These are phyloP conservation scores for Hephaestus fuliginosus DNA, from an alignment of 2,797 vertebrate species.

Conservation along the genomic window DNA sequence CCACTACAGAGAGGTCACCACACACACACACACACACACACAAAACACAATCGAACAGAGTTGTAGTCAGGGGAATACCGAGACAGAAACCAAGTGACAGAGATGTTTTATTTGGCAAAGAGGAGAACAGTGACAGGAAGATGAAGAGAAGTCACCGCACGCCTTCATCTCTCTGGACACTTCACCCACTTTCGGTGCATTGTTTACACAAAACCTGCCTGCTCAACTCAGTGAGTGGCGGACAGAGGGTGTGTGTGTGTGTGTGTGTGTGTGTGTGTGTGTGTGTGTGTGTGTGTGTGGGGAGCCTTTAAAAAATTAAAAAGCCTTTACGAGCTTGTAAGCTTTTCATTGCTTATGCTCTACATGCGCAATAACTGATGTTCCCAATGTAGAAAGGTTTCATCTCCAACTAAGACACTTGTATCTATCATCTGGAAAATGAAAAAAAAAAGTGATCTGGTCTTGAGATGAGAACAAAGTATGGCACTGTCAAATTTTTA, in stretches of 20 bases:
- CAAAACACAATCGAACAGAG: background rate
- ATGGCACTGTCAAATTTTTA: background rate
- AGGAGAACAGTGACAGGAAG: conserved; percentile 42
- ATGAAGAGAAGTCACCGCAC: conserved; percentile 49
- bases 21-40: conserved; percentile 8
- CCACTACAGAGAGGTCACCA: conserved; percentile 12
- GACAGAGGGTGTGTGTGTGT: background rate
- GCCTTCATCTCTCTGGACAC: conserved; percentile 71
- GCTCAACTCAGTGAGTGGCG: background rate
- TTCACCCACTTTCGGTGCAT: conserved; percentile 65
- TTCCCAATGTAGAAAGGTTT: background rate
- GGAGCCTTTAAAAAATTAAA: conserved; percentile 13
- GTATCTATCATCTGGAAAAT: background rate
- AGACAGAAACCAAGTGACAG: conserved; percentile 31
- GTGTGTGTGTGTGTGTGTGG: background rate
- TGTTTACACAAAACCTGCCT: conserved; percentile 61
- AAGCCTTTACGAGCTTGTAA: conserved; percentile 44
- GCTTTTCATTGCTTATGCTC: conserved; percentile 26
- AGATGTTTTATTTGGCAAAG: conserved; percentile 58
- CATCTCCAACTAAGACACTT: background rate
- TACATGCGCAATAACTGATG: conserved; percentile 17
- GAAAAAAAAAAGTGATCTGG: background rate
- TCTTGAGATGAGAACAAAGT: background rate
- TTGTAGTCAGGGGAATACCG: background rate
- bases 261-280: background rate